Evolutionary conservation across 2,888 invertebrate genomes (phyloP).

Genomic region (Spatulosminthurus flaviceps): DNA sequence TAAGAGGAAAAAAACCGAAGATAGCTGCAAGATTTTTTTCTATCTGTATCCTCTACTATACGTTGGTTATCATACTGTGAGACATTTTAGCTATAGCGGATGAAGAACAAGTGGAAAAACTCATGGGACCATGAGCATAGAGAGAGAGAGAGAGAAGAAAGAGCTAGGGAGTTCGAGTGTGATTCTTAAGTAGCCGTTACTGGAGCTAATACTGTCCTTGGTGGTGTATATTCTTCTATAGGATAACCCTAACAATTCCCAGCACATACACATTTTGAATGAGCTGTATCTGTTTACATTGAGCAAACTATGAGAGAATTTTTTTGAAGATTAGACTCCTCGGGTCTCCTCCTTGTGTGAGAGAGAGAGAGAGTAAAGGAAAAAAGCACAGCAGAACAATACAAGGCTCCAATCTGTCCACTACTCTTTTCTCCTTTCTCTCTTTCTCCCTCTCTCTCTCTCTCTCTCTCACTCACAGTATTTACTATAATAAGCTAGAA

Average conservation of each 20-base stretch:
- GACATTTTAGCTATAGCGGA: slow-evolving; percentile 2
- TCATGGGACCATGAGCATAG: background rate
- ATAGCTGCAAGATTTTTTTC: background rate
- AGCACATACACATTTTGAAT: slow-evolving; percentile 16
- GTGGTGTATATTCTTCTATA: background rate
- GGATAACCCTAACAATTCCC: background rate
- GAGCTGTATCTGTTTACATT: slow-evolving; percentile 14
- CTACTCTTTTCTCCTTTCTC: background rate
- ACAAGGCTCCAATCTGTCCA: slow-evolving; percentile 15
- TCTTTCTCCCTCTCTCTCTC: background rate
- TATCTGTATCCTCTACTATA: no score
- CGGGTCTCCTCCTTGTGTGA: background rate
- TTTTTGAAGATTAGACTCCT: slow-evolving; percentile 6
- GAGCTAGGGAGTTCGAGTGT: slow-evolving; percentile 1
- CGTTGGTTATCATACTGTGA: background rate
- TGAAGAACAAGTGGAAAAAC: slow-evolving; percentile 21
- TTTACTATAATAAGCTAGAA: background rate
- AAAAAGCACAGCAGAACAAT: background rate
- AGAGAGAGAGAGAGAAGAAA: slow-evolving; percentile 10
- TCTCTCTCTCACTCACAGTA: background rate
- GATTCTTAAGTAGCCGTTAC: no score
- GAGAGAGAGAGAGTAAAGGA: background rate
- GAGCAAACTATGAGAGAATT: background rate
- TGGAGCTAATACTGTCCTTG: no score
- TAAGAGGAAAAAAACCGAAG: background rate